Percentiles rank a stretch among this genome's conserved stretches.
These are phyloP conservation scores for Anoplophora glabripennis DNA, from an alignment of 1,140 invertebrate species.

Conservation along the genomic window DNA sequence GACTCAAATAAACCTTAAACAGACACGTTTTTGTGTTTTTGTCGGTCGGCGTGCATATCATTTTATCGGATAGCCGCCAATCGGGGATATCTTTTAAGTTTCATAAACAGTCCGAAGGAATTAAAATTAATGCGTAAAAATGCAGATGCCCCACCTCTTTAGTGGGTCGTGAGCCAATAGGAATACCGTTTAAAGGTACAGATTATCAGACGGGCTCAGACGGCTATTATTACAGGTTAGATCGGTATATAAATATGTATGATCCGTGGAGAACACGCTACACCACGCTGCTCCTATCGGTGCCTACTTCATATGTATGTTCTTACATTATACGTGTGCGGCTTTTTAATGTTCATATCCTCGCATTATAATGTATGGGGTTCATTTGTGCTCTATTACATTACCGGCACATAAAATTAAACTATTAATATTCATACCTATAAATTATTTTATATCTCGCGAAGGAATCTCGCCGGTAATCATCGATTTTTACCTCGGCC, in stretches of 20 bases:
- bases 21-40: too few species aligned
- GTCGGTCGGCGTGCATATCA: too few species aligned
- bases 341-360: too few species aligned
- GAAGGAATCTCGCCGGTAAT: conserved; percentile 5
- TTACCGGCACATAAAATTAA: too few species aligned
- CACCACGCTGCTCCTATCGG: conserved; percentile 6
- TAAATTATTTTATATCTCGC: too few species aligned
- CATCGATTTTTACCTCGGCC: conserved; percentile 10
- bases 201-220: conserved; percentile 40
- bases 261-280: conserved; percentile 41
- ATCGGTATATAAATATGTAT: conserved; percentile 44
- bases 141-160: conserved; percentile 32
- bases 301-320: too few species aligned
- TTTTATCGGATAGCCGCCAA: conserved; percentile 9
- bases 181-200: conserved; percentile 33
- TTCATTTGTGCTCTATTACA: too few species aligned
- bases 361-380: too few species aligned
- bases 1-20: too few species aligned
- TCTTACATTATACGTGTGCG: too few species aligned
- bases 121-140: conserved; percentile 34
- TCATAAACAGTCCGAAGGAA: conserved; percentile 17
- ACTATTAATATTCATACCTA: too few species aligned
- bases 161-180: conserved; percentile 27
- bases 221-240: conserved; percentile 43
- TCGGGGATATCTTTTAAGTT: conserved; percentile 6